Percentiles rank a stretch among this genome's conserved stretches.
phyloP scores from a whole-genome alignment of 2,888 invertebrate genomes.

The Xylota segnis region DNA sequence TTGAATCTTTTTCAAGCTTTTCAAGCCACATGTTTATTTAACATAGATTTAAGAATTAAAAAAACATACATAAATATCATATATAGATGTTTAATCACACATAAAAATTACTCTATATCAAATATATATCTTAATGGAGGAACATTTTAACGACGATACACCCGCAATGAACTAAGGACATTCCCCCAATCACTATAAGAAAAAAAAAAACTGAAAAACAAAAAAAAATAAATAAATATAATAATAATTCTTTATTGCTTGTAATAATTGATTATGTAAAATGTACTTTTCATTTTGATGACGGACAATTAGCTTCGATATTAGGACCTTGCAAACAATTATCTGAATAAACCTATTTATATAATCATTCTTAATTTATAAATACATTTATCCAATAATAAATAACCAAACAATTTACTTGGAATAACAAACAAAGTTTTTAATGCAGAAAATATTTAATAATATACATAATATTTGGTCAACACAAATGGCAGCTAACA shows the following conservation, averaged over 20 bases:
- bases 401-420: constrained; percentile 14
- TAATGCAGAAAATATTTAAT: constrained; percentile 76
- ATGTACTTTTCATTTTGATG: constrained; percentile 27
- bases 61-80: constrained; percentile 33
- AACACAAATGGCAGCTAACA: constrained; percentile 71
- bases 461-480: constrained; percentile 39
- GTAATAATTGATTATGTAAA: not conserved
- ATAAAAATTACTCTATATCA: constrained; percentile 38
- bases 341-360: constrained; percentile 14
- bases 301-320: constrained; percentile 45
- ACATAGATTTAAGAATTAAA: constrained; percentile 8
- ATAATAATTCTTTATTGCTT: not conserved
- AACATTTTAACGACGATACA: constrained; percentile 35
- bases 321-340: constrained; percentile 31
- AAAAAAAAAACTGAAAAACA: constrained; percentile 12
- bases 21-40: not conserved
- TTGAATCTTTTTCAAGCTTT: not conserved
- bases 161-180: constrained; percentile 33
- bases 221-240: not conserved
- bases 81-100: constrained; percentile 55
- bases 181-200: not conserved
- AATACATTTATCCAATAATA: constrained; percentile 66
- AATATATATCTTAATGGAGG: constrained; percentile 60
- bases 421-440: constrained; percentile 28
- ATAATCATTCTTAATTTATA: constrained; percentile 71